Base-by-base conservation (phyloP, 2,888 invertebrate genomes). In the Epistrophe eligans region DNA sequence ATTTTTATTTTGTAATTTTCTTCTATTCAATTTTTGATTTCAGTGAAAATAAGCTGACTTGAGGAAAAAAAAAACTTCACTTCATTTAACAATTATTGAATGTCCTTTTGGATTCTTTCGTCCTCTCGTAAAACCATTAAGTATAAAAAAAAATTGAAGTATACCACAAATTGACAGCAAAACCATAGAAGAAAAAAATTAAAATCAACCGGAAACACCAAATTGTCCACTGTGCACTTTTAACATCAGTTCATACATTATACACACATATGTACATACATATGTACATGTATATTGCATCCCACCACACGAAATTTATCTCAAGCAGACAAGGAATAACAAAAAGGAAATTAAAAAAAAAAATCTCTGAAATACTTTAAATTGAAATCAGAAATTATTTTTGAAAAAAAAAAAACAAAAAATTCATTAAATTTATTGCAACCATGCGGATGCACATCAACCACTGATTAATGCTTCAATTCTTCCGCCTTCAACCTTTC, bases 381-480 rank as follows among this genome's bases (percentile, higher is more conserved):
- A 77, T 80, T 77, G 72, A 80, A 84, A 80, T 84, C 79, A 79
- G 79, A 79, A 79, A 79, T 84, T 40, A 84, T 80, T 77, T 84
- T 60, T 76, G 71, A 72, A 66, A 19, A 58, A 77, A 77, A 77
- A 67, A 70, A 72, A 66, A 19, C 48, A 77, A 77, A 77, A 67
- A 70, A 72, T 55, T 73, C 76, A 84, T 84, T 84, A 50, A 84
- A 84, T 84, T 76, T 84, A 76, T 84, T 84, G 84, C 84, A 84
- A 66, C 84, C 84, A 84, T 80, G 79, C 84, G 71, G 58, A 84
- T 84, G 84, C 79, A 84, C 84, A 84, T 84, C 84, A 80, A 77
- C 84, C 84, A 77, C 79, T 80, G 84, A 80, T 84, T 80, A 76
- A 80, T 84, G 76, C 82, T 58, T 58, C 66, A 73, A 66, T 58